Evolutionary conservation across 2,888 invertebrate species (phyloP).

Genomic region (Drosophila anomelani): DNA sequence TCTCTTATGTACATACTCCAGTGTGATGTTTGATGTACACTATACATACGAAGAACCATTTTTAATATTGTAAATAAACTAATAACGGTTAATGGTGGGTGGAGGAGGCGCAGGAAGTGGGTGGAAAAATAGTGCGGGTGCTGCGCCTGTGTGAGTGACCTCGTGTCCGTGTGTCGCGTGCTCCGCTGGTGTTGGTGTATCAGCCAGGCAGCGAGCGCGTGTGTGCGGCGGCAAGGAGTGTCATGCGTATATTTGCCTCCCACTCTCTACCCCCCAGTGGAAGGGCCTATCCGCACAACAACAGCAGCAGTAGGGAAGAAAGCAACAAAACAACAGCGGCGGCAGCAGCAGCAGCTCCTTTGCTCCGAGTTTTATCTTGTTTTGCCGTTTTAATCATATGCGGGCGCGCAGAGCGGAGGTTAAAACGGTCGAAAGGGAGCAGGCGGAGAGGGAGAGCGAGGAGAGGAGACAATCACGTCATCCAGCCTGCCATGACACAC

Average conservation of each 20-base stretch:
- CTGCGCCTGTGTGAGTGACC: slow-evolving; percentile 69
- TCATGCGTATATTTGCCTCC: slow-evolving; percentile 75
- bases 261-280: slow-evolving; percentile 15
- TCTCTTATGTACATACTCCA: slow-evolving; percentile 26
- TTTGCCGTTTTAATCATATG: slow-evolving; percentile 79
- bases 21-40: slow-evolving; percentile 45
- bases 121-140: slow-evolving; percentile 24
- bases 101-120: slow-evolving; percentile 2
- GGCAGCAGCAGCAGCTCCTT: slow-evolving; percentile 62
- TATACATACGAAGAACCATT: slow-evolving; percentile 47
- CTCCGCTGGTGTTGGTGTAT: slow-evolving; percentile 39
- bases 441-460: slow-evolving; percentile 20
- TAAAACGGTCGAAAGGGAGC: slow-evolving; percentile 10
- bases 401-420: slow-evolving; percentile 60
- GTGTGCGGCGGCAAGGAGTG: slow-evolving; percentile 75
- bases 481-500: slow-evolving; percentile 67
- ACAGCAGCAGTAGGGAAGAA: slow-evolving; percentile 40
- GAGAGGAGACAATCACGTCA: slow-evolving; percentile 71
- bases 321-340: slow-evolving; percentile 50
- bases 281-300: slow-evolving; percentile 30
- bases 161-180: slow-evolving; percentile 75
- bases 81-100: slow-evolving; percentile 55
- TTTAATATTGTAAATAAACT: slow-evolving; percentile 70
- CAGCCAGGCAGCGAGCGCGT: slow-evolving; percentile 38
- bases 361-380: slow-evolving; percentile 78